Conservation (phyloP, 1,140 invertebrate species). For the Cherax quadricarinatus region DNA sequence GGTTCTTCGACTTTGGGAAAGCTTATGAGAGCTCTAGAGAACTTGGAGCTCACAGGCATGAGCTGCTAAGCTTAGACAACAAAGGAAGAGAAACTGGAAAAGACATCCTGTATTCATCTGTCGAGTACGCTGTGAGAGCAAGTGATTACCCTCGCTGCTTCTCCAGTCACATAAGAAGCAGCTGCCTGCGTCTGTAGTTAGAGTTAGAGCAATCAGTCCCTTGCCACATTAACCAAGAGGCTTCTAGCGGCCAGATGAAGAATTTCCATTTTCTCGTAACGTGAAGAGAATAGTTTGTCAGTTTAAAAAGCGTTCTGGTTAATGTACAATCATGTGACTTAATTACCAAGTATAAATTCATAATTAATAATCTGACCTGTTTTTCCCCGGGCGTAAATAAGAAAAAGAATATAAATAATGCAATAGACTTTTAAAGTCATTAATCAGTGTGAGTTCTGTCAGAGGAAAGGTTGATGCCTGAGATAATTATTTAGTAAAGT, state of each 20-base stretch:
- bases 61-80: background rate
- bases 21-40: background rate
- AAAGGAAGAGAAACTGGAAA: background rate
- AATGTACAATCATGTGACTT: slow-evolving; percentile 2
- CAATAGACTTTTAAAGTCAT: background rate
- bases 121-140: no score
- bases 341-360: background rate
- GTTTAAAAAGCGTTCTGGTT: background rate
- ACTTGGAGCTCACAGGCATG: background rate
- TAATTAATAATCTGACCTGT: background rate
- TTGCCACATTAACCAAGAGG: background rate
- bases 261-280: background rate
- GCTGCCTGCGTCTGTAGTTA: background rate
- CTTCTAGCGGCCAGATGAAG: background rate
- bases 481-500: slow-evolving; percentile 5
- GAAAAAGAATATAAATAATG: slow-evolving; percentile 25
- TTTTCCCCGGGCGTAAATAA: slow-evolving; percentile 35
- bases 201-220: background rate
- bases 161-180: background rate
- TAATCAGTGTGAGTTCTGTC: background rate
- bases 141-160: background rate
- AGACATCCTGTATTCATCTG: background rate
- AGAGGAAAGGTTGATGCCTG: slow-evolving; percentile 1
- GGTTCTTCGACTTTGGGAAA: background rate
- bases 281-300: background rate